Evolutionary conservation across 2,797 vertebrate species (phyloP).

Genomic region (Sternarchorhynchus goeldii): DNA sequence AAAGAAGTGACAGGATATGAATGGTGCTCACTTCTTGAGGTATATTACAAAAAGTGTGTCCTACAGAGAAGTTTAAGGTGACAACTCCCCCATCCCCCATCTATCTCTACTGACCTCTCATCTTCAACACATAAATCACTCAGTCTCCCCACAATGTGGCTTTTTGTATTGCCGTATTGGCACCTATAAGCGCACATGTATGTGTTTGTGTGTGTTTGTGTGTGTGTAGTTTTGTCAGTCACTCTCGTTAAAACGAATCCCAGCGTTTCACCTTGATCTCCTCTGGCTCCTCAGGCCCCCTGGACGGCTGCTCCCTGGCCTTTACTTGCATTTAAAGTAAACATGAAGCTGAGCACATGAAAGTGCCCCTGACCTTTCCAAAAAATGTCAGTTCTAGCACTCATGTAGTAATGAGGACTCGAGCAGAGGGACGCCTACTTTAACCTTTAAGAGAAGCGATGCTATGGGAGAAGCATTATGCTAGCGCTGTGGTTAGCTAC

Average conservation of each 20-base stretch:
- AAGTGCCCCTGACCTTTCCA: constrained; percentile 64
- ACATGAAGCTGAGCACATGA: constrained; percentile 65
- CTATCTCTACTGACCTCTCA: constrained; percentile 34
- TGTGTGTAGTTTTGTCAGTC: constrained; percentile 30
- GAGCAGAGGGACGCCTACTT: constrained; percentile 52
- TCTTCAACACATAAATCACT: constrained; percentile 49
- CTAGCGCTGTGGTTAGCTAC: constrained; percentile 49
- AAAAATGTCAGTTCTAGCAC: constrained; percentile 62
- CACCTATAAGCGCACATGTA: not conserved
- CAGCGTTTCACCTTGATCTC: constrained; percentile 59
- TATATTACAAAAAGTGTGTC: constrained; percentile 48
- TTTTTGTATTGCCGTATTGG: constrained; percentile 7
- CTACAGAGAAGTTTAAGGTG: constrained; percentile 38
- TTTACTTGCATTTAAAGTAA: constrained; percentile 60
- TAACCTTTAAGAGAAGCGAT: constrained; percentile 55
- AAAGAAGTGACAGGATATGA: constrained; percentile 38
- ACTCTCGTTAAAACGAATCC: constrained; percentile 52
- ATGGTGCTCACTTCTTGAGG: constrained; percentile 39
- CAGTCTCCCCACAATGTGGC: constrained; percentile 31
- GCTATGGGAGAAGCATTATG: constrained; percentile 38
- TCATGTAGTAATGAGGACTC: constrained; percentile 56
- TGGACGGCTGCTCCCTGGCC: constrained; percentile 58
- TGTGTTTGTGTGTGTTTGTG: not conserved
- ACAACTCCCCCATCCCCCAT: constrained; percentile 15
- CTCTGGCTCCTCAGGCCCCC: constrained; percentile 53